phyloP scores from a whole-genome alignment of 1,140 invertebrate species.

The Aradophagus sp. region DNA sequence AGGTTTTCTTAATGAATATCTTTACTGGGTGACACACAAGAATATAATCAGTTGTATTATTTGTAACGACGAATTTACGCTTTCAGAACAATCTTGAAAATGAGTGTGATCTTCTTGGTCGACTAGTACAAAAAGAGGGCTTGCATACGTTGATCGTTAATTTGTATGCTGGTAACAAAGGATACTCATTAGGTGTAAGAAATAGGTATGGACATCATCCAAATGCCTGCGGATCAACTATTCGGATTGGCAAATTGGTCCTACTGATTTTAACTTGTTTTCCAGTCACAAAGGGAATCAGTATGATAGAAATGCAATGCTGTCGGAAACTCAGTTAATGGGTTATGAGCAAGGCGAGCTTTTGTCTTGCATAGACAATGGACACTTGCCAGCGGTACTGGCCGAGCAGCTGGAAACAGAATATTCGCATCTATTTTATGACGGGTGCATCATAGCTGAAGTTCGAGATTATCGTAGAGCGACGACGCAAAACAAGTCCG shows the following conservation, averaged over 20 bases:
- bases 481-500: slow-evolving; percentile 81
- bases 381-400: slow-evolving; percentile 89
- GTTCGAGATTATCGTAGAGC: slow-evolving; percentile 90
- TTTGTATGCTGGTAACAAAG: slow-evolving; percentile 92
- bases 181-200: slow-evolving; percentile 89
- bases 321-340: slow-evolving; percentile 84
- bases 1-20: no score
- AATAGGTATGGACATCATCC: no score
- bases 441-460: slow-evolving; percentile 93
- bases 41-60: no score
- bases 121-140: slow-evolving; percentile 87
- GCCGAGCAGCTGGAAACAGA: slow-evolving; percentile 88
- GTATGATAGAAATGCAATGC: slow-evolving; percentile 77
- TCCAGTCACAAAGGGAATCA: slow-evolving; percentile 68
- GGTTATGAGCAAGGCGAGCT: slow-evolving; percentile 86
- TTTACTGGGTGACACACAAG: no score
- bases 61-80: slow-evolving; percentile 13
- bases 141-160: slow-evolving; percentile 92
- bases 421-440: slow-evolving; percentile 89
- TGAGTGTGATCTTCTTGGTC: slow-evolving; percentile 87
- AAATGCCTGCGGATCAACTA: no score
- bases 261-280: slow-evolving; percentile 32
- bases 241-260: no score
- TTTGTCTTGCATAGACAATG: slow-evolving; percentile 86
- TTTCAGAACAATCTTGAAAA: slow-evolving; percentile 80